A percentile compares a stretch with the other conserved stretches of the same genome.
These are phyloP conservation scores for Formica selysi DNA, from an alignment of 1,140 invertebrate species.

Conservation along the genomic window DNA sequence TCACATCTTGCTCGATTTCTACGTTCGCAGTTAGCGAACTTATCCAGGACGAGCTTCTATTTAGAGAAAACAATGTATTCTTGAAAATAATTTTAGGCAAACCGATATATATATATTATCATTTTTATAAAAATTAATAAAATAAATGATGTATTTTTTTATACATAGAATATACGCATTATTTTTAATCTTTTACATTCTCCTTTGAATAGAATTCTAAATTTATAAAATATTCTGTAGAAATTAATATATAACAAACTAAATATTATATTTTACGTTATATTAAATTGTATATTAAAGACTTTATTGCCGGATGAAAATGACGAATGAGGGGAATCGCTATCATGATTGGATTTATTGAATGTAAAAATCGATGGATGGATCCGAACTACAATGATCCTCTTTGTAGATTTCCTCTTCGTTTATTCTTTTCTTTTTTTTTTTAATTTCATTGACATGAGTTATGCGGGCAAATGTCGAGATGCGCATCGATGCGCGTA, in stretches of 20 bases:
- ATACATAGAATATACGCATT: too few relatives aligned
- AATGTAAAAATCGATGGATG: conserved; percentile 5
- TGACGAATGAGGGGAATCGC: neutral
- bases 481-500: conserved; percentile 78
- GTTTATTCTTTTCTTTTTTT: conserved; percentile 67
- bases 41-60: neutral
- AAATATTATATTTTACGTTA: too few relatives aligned
- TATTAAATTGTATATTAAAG: too few relatives aligned
- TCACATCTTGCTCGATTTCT: conserved; percentile 81
- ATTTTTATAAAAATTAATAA: neutral
- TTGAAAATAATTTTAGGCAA: neutral
- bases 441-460: conserved; percentile 82
- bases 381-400: neutral
- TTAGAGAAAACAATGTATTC: neutral
- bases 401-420: conserved; percentile 55
- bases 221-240: too few relatives aligned
- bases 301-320: neutral
- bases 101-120: too few relatives aligned
- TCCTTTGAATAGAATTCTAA: too few relatives aligned
- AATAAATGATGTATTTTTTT: neutral
- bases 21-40: conserved; percentile 64
- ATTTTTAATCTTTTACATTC: too few relatives aligned
- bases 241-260: too few relatives aligned
- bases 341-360: neutral
- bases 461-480: conserved; percentile 81